Evolutionary conservation across 1,140 invertebrate species (phyloP).

Genomic region (Neodiprion fabricii): DNA sequence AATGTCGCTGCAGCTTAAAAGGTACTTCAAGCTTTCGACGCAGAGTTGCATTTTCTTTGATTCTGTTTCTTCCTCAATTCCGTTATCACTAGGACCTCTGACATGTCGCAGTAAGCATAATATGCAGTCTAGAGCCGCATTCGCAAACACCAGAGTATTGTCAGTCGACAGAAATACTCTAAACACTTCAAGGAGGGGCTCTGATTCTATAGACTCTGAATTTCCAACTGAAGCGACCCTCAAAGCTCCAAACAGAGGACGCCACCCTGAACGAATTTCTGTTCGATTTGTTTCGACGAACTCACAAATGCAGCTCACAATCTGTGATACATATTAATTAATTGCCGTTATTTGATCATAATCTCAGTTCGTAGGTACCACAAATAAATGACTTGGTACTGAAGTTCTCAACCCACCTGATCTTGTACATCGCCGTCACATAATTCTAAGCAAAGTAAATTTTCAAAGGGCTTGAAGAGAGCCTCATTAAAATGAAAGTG

Average conservation of each 20-base stretch:
- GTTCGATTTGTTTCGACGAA: constrained; percentile 92
- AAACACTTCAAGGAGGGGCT: constrained; percentile 89
- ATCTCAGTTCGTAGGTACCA: constrained; percentile 16
- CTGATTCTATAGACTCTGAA: constrained; percentile 63
- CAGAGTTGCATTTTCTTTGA: constrained; percentile 64
- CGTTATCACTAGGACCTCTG: constrained; percentile 63
- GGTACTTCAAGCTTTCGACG: constrained; percentile 83
- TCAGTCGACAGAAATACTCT: constrained; percentile 91
- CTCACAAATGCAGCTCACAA: constrained; percentile 93
- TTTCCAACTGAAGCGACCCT: constrained; percentile 78
- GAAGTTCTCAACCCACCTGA: constrained; percentile 66
- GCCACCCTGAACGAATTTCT: constrained; percentile 93
- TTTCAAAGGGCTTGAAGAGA: constrained; percentile 94
- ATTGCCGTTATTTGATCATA: background rate
- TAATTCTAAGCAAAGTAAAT: constrained; percentile 88
- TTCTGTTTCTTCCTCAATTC: constrained; percentile 46
- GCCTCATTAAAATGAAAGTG: constrained; percentile 97
- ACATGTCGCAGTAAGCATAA: constrained; percentile 82
- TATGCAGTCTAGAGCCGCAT: constrained; percentile 92
- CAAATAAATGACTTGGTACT: background rate
- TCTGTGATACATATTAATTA: constrained; percentile 65
- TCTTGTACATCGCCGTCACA: constrained; percentile 90
- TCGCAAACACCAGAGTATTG: constrained; percentile 91
- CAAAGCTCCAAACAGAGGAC: constrained; percentile 89
- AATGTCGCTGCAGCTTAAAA: constrained; percentile 85